A percentile compares a stretch with the other conserved stretches of the same genome.
Evolutionary conservation across 2,797 vertebrate species (phyloP).

Genomic region (Eulemur mongoz): DNA sequence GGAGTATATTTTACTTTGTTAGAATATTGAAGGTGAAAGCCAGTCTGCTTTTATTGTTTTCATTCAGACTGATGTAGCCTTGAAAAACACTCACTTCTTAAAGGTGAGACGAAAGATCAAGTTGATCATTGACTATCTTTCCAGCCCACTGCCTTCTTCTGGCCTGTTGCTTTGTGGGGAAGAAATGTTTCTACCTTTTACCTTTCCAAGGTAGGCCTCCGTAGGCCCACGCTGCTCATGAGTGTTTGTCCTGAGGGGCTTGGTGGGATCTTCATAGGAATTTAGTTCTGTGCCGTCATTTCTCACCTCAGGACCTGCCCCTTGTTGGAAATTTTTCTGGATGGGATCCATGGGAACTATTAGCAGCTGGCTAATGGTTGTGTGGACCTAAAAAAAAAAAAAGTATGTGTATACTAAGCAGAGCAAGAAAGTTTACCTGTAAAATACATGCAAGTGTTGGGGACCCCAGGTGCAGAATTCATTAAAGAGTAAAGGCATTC

Average conservation of each 20-base stretch:
- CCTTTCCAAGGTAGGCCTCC: neutral
- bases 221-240: neutral
- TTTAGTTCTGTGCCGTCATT: neutral
- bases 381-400: neutral
- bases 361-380: neutral
- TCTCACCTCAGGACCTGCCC: neutral
- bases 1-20: conserved; percentile 2
- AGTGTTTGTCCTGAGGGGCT: neutral
- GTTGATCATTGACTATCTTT: neutral
- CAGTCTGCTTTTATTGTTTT: neutral
- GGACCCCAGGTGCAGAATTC: neutral
- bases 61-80: neutral
- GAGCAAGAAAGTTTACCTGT: neutral
- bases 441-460: neutral
- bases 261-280: neutral
- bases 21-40: neutral
- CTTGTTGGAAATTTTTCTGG: neutral
- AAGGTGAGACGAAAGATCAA: neutral
- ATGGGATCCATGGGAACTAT: neutral
- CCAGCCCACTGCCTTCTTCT: neutral
- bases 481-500: neutral
- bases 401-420: neutral
- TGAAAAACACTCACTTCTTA: neutral
- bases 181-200: neutral
- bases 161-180: neutral